phyloP scores from a whole-genome alignment of 1,140 invertebrate genomes.

The Choristoneura fumiferana region DNA sequence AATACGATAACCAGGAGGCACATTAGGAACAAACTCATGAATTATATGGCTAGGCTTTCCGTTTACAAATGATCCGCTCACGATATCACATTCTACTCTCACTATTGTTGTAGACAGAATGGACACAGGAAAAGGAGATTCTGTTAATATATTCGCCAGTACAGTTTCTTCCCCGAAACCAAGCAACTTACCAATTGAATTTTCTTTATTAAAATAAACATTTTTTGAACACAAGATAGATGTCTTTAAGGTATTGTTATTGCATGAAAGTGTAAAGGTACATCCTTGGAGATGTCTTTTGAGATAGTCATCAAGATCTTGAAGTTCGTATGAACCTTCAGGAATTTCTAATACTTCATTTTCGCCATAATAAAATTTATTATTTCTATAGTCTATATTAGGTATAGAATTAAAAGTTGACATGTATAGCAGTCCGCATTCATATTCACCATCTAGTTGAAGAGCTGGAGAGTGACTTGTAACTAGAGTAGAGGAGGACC shows the following conservation, averaged over 20 bases:
- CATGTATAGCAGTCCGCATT: constrained; percentile 22
- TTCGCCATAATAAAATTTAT: constrained; percentile 18
- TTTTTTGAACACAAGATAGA: constrained; percentile 6
- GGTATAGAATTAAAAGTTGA: constrained; percentile 22
- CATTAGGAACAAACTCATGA: too few relatives aligned
- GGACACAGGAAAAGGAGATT: constrained; percentile 16
- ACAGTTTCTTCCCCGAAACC: constrained; percentile 5
- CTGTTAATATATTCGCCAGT: constrained; percentile 18
- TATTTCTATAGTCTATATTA: constrained; percentile 14
- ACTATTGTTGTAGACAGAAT: constrained; percentile 20
- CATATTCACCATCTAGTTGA: constrained; percentile 14
- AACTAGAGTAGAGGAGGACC: constrained; percentile 12
- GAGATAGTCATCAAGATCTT: constrained; percentile 14
- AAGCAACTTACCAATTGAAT: constrained; percentile 11
- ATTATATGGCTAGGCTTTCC: constrained; percentile 11
- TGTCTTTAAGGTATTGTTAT: constrained; percentile 20
- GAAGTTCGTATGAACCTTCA: neutral
- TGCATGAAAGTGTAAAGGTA: neutral
- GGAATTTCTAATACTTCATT: constrained; percentile 1
- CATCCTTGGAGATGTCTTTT: constrained; percentile 6
- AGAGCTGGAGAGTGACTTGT: neutral
- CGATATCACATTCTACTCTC: constrained; percentile 20
- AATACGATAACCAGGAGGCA: constrained; percentile 13
- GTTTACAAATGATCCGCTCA: constrained; percentile 18
- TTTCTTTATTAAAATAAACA: constrained; percentile 14